These are phyloP conservation scores for Subanguina moxae DNA, from an alignment of 1,140 invertebrate genomes.

Conservation along the genomic window DNA sequence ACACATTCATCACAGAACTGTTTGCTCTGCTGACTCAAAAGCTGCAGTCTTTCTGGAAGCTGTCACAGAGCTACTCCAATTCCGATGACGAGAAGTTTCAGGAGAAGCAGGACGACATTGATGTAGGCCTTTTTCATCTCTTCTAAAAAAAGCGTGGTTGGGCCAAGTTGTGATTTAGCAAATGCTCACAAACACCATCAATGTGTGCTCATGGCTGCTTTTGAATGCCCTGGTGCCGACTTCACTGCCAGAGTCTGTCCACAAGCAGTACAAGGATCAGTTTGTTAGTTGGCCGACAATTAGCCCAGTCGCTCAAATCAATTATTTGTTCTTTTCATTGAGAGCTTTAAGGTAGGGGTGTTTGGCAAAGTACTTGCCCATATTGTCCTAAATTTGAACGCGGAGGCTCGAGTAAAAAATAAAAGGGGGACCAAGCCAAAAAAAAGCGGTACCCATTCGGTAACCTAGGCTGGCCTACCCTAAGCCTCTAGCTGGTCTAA, in stretches of 20 bases:
- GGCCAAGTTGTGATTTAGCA: no score
- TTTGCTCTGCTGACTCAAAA: slow-evolving; percentile 49
- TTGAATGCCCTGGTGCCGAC: slow-evolving; percentile 53
- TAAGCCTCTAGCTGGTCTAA: no score
- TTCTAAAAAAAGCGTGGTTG: no score
- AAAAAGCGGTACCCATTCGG: no score
- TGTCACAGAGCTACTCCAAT: slow-evolving; percentile 52
- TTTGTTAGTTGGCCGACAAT: slow-evolving; percentile 52
- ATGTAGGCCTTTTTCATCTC: slow-evolving; percentile 27
- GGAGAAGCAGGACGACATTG: slow-evolving; percentile 53
- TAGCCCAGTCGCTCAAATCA: slow-evolving; percentile 28
- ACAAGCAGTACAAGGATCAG: slow-evolving; percentile 41
- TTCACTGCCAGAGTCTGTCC: slow-evolving; percentile 41
- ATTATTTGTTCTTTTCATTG: slow-evolving; percentile 41
- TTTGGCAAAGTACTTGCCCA: no score
- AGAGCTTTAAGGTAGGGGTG: slow-evolving; percentile 31
- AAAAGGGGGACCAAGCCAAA: no score
- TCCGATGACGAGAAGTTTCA: slow-evolving; percentile 37
- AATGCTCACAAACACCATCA: slow-evolving; percentile 58
- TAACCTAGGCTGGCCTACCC: no score
- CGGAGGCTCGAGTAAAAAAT: no score
- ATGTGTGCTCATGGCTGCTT: slow-evolving; percentile 54
- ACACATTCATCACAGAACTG: slow-evolving; percentile 48
- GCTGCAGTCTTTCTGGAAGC: slow-evolving; percentile 56
- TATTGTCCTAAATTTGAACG: no score